Conservation (phyloP, 2,797 vertebrate species). For the Sternarchorhynchus goeldii region DNA sequence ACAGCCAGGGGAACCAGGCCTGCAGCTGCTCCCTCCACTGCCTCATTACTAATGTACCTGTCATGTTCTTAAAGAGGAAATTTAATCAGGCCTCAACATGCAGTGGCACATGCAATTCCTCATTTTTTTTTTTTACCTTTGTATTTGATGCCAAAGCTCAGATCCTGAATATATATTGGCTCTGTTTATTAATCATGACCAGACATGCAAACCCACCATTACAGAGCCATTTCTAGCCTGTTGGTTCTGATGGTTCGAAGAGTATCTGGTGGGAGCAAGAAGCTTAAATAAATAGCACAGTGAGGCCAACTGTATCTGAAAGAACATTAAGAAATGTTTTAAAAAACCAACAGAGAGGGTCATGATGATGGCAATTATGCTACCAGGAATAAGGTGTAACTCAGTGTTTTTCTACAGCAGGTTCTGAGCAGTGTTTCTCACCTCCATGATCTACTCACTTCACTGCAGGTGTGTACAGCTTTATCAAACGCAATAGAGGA, state of each 20-base stretch:
- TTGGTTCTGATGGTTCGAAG: background rate
- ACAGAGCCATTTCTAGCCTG: background rate
- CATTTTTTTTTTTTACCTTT: too few species aligned
- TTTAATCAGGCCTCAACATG: background rate
- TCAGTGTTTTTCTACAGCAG: conserved; percentile 73
- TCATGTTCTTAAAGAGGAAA: conserved; percentile 5
- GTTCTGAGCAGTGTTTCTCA: conserved; percentile 85
- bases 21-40: background rate
- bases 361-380: conserved; percentile 32
- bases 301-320: background rate
- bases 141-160: too few species aligned
- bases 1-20: background rate
- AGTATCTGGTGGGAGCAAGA: background rate
- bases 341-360: conserved; percentile 19
- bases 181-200: background rate
- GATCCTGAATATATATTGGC: background rate
- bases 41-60: too few species aligned
- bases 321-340: background rate
- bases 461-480: conserved; percentile 82
- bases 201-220: background rate
- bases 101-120: too few species aligned
- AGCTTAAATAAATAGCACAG: background rate
- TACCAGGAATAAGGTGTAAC: conserved; percentile 28
- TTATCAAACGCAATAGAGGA: background rate
- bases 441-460: conserved; percentile 87